These are phyloP conservation scores for Lasioglossum marginatum DNA, from an alignment of 2,888 invertebrate genomes.

Conservation along the genomic window DNA sequence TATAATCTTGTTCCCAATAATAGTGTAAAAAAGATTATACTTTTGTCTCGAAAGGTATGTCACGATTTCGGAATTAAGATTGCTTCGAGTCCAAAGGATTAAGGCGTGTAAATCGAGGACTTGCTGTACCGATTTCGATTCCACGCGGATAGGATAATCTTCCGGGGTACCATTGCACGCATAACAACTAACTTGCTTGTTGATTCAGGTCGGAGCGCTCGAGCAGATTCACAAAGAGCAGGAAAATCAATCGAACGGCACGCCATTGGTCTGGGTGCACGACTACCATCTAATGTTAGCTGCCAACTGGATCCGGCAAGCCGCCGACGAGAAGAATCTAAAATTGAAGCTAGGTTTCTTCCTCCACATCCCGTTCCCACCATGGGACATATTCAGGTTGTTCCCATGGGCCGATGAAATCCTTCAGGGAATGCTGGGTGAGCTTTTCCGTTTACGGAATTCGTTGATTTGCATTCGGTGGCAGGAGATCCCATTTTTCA, in stretches of 20 bases:
- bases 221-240: slow-evolving; percentile 79
- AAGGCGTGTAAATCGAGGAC: too few species aligned
- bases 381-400: slow-evolving; percentile 96
- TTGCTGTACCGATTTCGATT: not conserved
- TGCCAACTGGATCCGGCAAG: slow-evolving; percentile 95
- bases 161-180: not conserved
- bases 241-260: slow-evolving; percentile 79
- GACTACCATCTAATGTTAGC: slow-evolving; percentile 97
- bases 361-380: slow-evolving; percentile 97
- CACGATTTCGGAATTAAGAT: too few species aligned
- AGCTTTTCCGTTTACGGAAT: slow-evolving; percentile 60
- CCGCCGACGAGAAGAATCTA: slow-evolving; percentile 91
- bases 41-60: too few species aligned
- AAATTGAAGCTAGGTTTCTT: slow-evolving; percentile 95
- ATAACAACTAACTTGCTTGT: not conserved
- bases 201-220: slow-evolving; percentile 77
- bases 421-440: slow-evolving; percentile 94
- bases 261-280: slow-evolving; percentile 96
- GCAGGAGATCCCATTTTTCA: slow-evolving; percentile 18
- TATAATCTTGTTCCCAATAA: not conserved
- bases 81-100: too few species aligned
- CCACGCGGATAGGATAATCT: not conserved
- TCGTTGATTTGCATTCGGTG: not conserved
- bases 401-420: slow-evolving; percentile 98
- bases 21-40: too few species aligned